Conservation (phyloP, 2,113 vertebrate species). For the Brachypteracias leptosomus region DNA sequence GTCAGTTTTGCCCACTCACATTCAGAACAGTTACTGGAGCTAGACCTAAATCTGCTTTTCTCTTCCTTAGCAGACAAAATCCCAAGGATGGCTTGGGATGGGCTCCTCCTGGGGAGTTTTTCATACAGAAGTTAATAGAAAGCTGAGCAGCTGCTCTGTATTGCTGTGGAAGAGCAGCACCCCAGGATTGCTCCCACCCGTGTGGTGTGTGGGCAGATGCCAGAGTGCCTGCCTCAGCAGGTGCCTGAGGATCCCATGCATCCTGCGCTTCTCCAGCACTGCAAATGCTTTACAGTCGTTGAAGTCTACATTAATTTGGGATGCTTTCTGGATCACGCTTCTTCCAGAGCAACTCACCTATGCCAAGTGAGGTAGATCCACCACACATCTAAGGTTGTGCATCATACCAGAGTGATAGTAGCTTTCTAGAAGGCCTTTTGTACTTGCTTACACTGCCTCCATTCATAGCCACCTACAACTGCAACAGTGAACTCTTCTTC, state of each 20-base stretch:
- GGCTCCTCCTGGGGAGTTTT: background rate
- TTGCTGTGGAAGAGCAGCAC: background rate
- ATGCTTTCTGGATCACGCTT: background rate
- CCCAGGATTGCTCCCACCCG: background rate
- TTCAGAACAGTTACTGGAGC: background rate
- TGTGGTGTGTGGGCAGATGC: background rate
- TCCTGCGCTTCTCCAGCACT: background rate
- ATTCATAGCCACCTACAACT: background rate
- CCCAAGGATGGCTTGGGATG: background rate
- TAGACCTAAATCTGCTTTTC: background rate
- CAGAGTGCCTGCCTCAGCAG: background rate
- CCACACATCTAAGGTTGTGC: background rate
- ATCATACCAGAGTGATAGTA: background rate
- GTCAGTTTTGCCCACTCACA: background rate
- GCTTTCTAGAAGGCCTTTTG: background rate
- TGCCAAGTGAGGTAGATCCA: background rate
- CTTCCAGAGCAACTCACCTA: background rate
- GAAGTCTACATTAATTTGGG: background rate
- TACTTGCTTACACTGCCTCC: background rate
- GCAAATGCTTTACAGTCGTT: fast-evolving
- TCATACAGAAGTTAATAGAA: background rate
- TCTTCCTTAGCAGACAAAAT: background rate
- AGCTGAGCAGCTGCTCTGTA: background rate
- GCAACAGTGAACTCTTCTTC: background rate
- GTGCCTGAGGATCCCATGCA: fast-evolving